Base-by-base conservation (phyloP, 2,113 vertebrate genomes). In the Dromaius novaehollandiae region DNA sequence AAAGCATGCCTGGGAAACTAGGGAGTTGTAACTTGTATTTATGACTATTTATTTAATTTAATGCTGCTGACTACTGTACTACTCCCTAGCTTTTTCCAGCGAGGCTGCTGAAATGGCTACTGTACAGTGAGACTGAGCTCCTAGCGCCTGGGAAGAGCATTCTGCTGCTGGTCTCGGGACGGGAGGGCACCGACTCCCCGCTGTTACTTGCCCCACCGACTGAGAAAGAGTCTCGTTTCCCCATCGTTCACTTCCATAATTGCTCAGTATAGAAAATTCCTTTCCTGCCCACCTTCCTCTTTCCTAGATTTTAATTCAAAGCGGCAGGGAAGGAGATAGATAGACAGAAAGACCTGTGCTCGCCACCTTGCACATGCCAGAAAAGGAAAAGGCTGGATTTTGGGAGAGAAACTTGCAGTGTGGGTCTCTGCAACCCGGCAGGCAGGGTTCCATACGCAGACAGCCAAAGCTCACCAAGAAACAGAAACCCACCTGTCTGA, bases 21-120 rank as follows among this genome's bases (percentile, higher is more conserved):
- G 38, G 53, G 69, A 79, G 10, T 28, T 51, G 46, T 56, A 32
- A 89, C 2, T 44, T 86, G 48, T 94, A 88, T 89, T 93, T 82
- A 60, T 97, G 51, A 61, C 48, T 95, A 96, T 94, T 96, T 96
- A 94, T 94, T 96, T 94, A 82, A 96, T 81, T 92, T 71, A 94
- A 91, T 89, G 92, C 96, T 97, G 93, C 95, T 96, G 90, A 95
- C 93, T 96, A 85, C 77, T 93, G 91, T 86, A 96, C 64, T 61
- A 34, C 93, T 96, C 93, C 93, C 95, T 94, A 91, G 3, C 15
- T 48, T 83, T 53, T n/a, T 5, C 24, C 85, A 70, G 95, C 84
- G 90, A 94, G 88, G 89, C 93, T 94, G 89, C 94, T 96, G 86
- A 64, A 87, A 53, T 48, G 68, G 80, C 68, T 94, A 63, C 91